phyloP scores from a whole-genome alignment of 2,888 invertebrate species.

The Rosalia funebris region DNA sequence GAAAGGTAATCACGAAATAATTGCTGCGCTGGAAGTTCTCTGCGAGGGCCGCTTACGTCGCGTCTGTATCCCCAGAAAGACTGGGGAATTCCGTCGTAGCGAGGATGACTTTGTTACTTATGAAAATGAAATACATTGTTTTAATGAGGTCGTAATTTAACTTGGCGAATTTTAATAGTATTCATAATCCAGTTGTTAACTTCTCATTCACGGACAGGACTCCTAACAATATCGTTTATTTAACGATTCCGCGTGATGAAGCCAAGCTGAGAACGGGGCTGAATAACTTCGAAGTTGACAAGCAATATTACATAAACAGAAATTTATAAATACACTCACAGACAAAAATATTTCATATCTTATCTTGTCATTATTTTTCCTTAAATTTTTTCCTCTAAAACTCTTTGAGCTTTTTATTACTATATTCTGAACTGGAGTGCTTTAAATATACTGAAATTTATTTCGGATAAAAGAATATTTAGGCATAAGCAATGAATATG shows the following conservation, averaged over 20 bases:
- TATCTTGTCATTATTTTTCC: too few species aligned
- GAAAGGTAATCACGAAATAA: conserved; percentile 16
- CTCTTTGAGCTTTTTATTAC: too few species aligned
- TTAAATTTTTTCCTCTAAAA: too few species aligned
- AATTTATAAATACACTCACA: too few species aligned
- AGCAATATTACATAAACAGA: too few species aligned
- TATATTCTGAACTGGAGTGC: too few species aligned
- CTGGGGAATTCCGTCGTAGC: neutral
- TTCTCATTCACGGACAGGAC: conserved; percentile 8
- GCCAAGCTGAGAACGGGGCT: neutral
- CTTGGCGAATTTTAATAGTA: conserved; percentile 19
- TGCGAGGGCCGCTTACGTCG: neutral
- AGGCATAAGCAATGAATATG: too few species aligned
- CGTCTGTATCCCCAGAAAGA: conserved; percentile 1
- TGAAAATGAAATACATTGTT: conserved; percentile 17
- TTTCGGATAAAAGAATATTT: too few species aligned
- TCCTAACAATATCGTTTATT: conserved; percentile 2
- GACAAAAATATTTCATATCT: too few species aligned
- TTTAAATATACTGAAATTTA: too few species aligned
- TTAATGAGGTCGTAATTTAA: conserved; percentile 16
- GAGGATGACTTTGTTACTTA: conserved; percentile 11
- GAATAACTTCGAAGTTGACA: too few species aligned
- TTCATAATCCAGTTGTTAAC: conserved; percentile 21
- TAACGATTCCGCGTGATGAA: neutral
- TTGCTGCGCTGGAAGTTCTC: conserved; percentile 4